A percentile compares a stretch with the other conserved stretches of the same genome.
phyloP scores from a whole-genome alignment of 2,888 invertebrate genomes.

The Beris morrisii region DNA sequence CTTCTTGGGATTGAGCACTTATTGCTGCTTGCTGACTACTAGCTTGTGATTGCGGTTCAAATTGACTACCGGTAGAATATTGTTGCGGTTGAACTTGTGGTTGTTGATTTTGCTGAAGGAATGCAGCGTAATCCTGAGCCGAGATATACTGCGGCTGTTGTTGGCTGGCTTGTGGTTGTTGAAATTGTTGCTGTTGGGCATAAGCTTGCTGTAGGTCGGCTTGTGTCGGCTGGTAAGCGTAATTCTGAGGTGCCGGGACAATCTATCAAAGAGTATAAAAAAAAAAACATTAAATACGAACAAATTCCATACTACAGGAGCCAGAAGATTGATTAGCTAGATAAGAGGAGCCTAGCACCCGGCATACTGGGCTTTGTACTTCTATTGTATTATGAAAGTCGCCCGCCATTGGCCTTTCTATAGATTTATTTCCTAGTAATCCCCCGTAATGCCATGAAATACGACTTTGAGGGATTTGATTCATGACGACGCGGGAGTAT shows the following conservation, averaged over 20 bases:
- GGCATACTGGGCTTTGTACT: too few species aligned
- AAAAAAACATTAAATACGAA: not conserved
- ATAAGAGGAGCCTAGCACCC: too few species aligned
- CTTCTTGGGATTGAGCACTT: slow-evolving; percentile 36
- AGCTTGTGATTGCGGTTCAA: slow-evolving; percentile 43
- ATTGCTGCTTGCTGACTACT: slow-evolving; percentile 40
- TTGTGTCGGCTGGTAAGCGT: slow-evolving; percentile 37
- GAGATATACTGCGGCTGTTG: slow-evolving; percentile 52
- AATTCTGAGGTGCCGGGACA: slow-evolving; percentile 21
- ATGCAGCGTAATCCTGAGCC: slow-evolving; percentile 47
- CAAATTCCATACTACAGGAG: too few species aligned
- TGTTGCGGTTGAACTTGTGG: slow-evolving; percentile 42
- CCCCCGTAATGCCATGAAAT: too few species aligned
- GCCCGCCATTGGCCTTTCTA: too few species aligned
- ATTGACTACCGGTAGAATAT: slow-evolving; percentile 34
- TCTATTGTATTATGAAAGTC: too few species aligned
- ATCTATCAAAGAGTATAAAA: slow-evolving; percentile 1
- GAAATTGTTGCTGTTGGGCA: slow-evolving; percentile 43
- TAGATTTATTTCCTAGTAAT: too few species aligned
- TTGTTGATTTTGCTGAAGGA: slow-evolving; percentile 48
- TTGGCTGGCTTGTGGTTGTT: slow-evolving; percentile 43
- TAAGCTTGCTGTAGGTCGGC: slow-evolving; percentile 47
- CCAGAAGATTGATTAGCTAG: too few species aligned
- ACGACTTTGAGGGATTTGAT: too few species aligned
- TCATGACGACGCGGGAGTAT: too few species aligned